Evolutionary conservation across 2,888 invertebrate species (phyloP).

Genomic region (Platynereis dumerilii): DNA sequence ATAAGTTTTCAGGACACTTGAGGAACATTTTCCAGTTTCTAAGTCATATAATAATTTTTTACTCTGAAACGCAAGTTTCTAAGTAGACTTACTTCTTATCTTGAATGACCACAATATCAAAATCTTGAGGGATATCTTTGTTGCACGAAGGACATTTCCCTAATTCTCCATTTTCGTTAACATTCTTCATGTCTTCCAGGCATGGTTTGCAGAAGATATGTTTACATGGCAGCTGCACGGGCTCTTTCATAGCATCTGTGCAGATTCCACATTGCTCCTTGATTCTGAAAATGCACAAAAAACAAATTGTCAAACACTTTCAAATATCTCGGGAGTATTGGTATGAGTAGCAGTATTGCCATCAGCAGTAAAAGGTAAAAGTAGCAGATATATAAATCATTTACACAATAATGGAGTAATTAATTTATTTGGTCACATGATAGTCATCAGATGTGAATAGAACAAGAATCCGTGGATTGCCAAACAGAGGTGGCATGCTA

Average conservation of each 20-base stretch:
- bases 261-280: constrained; percentile 36
- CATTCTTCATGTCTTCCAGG: constrained; percentile 33
- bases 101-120: constrained; percentile 22
- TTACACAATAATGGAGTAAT: too few relatives aligned
- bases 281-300: neutral
- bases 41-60: neutral
- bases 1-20: too few relatives aligned
- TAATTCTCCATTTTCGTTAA: constrained; percentile 26
- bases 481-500: too few relatives aligned
- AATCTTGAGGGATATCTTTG: constrained; percentile 32
- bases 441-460: too few relatives aligned
- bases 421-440: too few relatives aligned
- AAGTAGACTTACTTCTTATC: neutral
- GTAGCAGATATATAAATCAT: too few relatives aligned
- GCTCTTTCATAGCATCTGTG: constrained; percentile 41
- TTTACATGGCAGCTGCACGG: constrained; percentile 49
- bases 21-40: too few relatives aligned
- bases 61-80: neutral
- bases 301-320: too few relatives aligned
- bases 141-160: constrained; percentile 42
- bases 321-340: too few relatives aligned
- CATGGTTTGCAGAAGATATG: constrained; percentile 48
- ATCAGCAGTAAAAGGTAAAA: too few relatives aligned
- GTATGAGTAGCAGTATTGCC: too few relatives aligned
- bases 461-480: too few relatives aligned